These are phyloP conservation scores for Echinops telfairi DNA, from an alignment of 2,113 vertebrate genomes.

Conservation along the genomic window DNA sequence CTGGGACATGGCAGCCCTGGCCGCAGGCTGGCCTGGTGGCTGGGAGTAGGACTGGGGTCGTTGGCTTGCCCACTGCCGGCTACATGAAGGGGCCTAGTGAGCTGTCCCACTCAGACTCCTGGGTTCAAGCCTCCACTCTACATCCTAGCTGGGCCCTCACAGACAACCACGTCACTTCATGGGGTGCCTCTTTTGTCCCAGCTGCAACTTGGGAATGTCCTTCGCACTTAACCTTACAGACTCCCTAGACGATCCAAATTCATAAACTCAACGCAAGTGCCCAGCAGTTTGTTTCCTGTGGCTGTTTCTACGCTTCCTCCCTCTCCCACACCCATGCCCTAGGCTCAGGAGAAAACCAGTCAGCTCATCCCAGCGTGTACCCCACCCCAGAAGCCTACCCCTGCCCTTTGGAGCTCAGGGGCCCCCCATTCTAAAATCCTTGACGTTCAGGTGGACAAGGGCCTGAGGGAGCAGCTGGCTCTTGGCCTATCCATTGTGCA, in stretches of 20 bases:
- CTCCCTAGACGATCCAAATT: not conserved
- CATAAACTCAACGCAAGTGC: accelerated
- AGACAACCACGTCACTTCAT: not conserved
- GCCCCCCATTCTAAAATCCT: constrained; percentile 1
- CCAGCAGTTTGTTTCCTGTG: not conserved
- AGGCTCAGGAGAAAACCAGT: not conserved
- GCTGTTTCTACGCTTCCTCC: not conserved
- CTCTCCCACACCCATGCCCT: not conserved
- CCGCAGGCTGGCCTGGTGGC: not conserved
- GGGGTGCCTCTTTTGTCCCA: not conserved
- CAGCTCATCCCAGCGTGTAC: too few species aligned
- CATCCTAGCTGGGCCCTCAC: not conserved
- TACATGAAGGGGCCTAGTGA: not conserved
- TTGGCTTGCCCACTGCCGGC: not conserved
- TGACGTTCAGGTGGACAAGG: not conserved
- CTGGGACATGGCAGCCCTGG: too few species aligned
- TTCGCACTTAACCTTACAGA: not conserved
- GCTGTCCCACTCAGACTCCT: not conserved
- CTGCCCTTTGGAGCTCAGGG: not conserved
- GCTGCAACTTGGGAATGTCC: not conserved
- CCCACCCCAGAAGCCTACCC: not conserved
- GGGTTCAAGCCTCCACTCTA: not conserved
- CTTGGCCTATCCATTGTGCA: not conserved
- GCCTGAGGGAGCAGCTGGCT: not conserved
- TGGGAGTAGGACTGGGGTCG: not conserved